Conservation (phyloP, 2,888 invertebrate species). For the Diaprepes abbreviatus region DNA sequence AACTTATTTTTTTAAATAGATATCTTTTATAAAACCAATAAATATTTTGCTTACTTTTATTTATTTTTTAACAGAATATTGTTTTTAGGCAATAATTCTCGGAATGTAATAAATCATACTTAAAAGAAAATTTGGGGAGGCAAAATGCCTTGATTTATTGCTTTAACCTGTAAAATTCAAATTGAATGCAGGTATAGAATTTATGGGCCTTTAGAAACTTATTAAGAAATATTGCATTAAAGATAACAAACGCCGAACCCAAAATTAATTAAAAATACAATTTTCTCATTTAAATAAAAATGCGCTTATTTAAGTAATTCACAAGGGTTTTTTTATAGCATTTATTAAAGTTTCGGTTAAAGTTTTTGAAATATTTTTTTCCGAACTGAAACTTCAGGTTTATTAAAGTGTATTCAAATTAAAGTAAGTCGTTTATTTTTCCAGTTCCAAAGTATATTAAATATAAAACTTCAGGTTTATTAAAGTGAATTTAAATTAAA, state of each 20-base stretch:
- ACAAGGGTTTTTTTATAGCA: too few species aligned
- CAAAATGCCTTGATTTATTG: conserved; percentile 47
- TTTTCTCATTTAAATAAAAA: not conserved
- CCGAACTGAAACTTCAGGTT: too few species aligned
- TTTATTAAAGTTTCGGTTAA: too few species aligned
- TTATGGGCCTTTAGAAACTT: conserved; percentile 40
- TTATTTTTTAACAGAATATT: conserved; percentile 29
- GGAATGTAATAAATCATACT: conserved; percentile 46
- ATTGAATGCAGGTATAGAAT: conserved; percentile 47
- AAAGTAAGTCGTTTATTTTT: too few species aligned
- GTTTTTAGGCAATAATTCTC: conserved; percentile 45
- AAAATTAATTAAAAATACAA: conserved; percentile 5
- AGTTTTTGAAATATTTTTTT: too few species aligned
- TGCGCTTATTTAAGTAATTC: too few species aligned
- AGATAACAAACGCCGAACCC: conserved; percentile 7
- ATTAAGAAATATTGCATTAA: conserved; percentile 34
- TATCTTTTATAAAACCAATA: too few species aligned
- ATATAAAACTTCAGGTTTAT: too few species aligned
- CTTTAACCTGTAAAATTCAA: conserved; percentile 47
- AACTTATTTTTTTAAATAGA: too few species aligned
- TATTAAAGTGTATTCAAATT: too few species aligned
- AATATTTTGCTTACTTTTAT: conserved; percentile 26
- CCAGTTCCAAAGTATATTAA: too few species aligned
- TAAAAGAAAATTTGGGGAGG: conserved; percentile 45
- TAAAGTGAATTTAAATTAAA: too few species aligned